Percentiles rank a stretch among this genome's conserved stretches.
Evolutionary conservation across 1,140 invertebrate genomes (phyloP).

Genomic region (Platorchestia sp.): DNA sequence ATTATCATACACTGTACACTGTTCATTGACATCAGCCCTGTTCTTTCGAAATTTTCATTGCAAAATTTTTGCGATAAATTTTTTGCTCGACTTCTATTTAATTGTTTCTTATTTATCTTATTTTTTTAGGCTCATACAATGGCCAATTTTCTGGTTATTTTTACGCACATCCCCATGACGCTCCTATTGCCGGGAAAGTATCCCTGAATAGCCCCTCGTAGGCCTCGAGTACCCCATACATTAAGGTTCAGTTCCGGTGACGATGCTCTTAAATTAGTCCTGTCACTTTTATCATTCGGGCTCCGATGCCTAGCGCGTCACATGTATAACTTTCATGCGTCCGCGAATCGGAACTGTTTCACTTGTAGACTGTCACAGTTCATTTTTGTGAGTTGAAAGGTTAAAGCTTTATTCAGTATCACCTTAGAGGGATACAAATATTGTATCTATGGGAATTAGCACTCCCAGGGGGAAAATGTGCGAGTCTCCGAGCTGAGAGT

Average conservation of each 20-base stretch:
- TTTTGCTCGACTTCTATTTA: background rate
- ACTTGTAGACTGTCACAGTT: background rate
- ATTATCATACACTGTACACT: background rate
- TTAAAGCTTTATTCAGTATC: background rate
- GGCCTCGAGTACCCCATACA: background rate
- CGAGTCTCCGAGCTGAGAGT: too few species aligned
- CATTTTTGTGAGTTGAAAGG: background rate
- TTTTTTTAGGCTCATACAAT: background rate
- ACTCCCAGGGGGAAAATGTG: too few species aligned
- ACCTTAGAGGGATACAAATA: too few species aligned
- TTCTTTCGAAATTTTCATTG: background rate
- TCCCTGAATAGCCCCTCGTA: constrained; percentile 8
- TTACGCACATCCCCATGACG: background rate
- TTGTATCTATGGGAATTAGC: too few species aligned
- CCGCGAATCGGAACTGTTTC: background rate
- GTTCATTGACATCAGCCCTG: background rate
- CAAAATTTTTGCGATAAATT: too few species aligned
- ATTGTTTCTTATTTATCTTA: background rate
- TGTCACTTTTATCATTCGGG: background rate
- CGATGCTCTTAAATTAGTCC: background rate
- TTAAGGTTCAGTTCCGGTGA: constrained; percentile 22
- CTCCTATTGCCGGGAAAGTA: background rate
- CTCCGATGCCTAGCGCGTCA: background rate
- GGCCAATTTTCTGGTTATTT: background rate
- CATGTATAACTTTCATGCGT: background rate